Evolutionary conservation across 2,888 invertebrate species (phyloP).

Genomic region (Aelia acuminata): DNA sequence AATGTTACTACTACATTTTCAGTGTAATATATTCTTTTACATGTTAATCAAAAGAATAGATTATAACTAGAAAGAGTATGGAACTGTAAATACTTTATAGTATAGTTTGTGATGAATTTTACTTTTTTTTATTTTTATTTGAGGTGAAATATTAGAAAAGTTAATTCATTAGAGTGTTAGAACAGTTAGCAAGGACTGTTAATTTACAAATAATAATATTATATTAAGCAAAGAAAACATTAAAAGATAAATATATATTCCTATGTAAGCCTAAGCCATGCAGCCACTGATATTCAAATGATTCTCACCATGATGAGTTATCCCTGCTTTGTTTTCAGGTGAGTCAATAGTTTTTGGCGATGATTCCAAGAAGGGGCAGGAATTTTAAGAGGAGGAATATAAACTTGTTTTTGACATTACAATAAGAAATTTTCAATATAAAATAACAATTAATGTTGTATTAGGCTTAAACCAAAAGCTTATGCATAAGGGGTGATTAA

Average conservation of each 20-base stretch:
- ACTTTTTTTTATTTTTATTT: not conserved
- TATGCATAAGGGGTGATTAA: slow-evolving; percentile 58
- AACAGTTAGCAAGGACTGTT: slow-evolving; percentile 56
- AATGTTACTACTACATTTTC: slow-evolving; percentile 20
- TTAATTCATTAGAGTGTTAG: slow-evolving; percentile 58
- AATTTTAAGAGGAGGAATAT: slow-evolving; percentile 27
- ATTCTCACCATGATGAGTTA: slow-evolving; percentile 63
- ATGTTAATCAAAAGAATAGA: not conserved
- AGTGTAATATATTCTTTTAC: not conserved
- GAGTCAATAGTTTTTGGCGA: slow-evolving; percentile 57
- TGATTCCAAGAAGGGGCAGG: slow-evolving; percentile 55
- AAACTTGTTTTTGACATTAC: slow-evolving; percentile 12
- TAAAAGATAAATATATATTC: slow-evolving; percentile 39
- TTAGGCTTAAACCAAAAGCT: slow-evolving; percentile 57
- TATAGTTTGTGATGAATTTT: not conserved
- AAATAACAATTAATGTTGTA: slow-evolving; percentile 24
- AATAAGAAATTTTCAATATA: slow-evolving; percentile 38
- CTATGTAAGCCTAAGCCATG: slow-evolving; percentile 63
- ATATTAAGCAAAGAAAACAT: slow-evolving; percentile 51
- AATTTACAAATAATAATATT: slow-evolving; percentile 55
- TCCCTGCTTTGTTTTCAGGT: slow-evolving; percentile 60
- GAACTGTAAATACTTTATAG: not conserved
- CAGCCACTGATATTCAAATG: slow-evolving; percentile 63
- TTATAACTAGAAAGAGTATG: not conserved
- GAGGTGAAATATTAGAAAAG: slow-evolving; percentile 27